Evolutionary conservation across 2,888 invertebrate species (phyloP), one percentile per base, ranked within the genome.

Genomic region (Nezara viridula): DNA sequence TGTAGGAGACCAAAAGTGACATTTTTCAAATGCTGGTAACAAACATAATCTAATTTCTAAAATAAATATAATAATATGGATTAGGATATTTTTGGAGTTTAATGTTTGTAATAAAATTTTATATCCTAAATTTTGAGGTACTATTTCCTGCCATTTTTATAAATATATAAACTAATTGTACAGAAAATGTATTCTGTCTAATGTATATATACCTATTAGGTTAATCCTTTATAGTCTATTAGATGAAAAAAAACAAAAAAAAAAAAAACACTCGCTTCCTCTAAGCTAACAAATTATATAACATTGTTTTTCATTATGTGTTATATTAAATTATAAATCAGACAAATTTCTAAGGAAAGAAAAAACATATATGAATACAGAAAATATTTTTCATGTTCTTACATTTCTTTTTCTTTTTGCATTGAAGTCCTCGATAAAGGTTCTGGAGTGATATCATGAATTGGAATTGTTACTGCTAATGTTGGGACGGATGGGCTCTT

Each of bases 381-480:
- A 10, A 24, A 7, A n/a, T n/a, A n/a, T n/a, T n/a, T n/a, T n/a
- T n/a, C 27, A 0, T 50, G 14, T 47, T 44, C 89, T 88, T 89
- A 89, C 90, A 88, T 49, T 86, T 90, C 90, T 88, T 86, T 73
- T 32, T 87, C 50, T 21, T 86, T 55, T 21, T 85, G 88, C 40
- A 81, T 49, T 16, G 86, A 50, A 87, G 77, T 90, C 27, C 89
- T 32, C 32, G 89, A 55, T 19, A 88, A 66, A n/a, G 86, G 87
- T 16, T 87, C 87, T 73, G 89, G 85, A 40, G 87, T 88, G 81
- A 87, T 91, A 32, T 91, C 91, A 24, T 90, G 90, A 50, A 88
- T 85, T 52, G 91, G 91, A 24, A 90, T 90, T n/a, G 91, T 90
- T 10, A 91, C 90, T 49, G 91, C 90, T 44, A 91, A 90, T 89